Conservation (phyloP, 2,888 invertebrate genomes). For the Abrostola triplasia region DNA sequence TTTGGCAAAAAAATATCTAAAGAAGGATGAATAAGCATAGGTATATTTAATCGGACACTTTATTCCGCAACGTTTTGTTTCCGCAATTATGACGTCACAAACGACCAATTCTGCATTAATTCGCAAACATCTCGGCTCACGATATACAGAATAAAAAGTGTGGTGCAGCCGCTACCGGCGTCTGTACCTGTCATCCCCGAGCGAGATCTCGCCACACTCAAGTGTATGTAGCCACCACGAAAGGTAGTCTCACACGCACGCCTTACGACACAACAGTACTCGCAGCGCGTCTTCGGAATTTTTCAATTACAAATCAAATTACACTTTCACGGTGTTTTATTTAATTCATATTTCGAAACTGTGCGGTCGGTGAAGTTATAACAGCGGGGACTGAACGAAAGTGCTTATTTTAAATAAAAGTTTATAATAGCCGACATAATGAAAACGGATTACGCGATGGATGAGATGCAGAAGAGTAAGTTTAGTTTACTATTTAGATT, state of each 20-base stretch:
- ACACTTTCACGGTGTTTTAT: constrained; percentile 72
- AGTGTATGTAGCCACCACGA: constrained; percentile 75
- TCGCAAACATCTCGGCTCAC: constrained; percentile 57
- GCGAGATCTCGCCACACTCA: constrained; percentile 72
- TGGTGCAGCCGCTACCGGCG: constrained; percentile 68
- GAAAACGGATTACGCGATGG: constrained; percentile 88
- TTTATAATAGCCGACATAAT: constrained; percentile 71
- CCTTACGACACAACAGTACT: constrained; percentile 52
- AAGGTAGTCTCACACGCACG: constrained; percentile 73
- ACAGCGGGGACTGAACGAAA: constrained; percentile 63
- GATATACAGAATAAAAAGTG: constrained; percentile 74
- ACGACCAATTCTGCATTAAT: constrained; percentile 57
- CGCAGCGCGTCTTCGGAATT: constrained; percentile 68
- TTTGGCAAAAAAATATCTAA: too few relatives aligned
- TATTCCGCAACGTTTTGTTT: constrained; percentile 40
- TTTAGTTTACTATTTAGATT: constrained; percentile 42
- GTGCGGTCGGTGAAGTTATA: constrained; percentile 73
- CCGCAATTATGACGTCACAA: constrained; percentile 54
- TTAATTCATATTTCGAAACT: constrained; percentile 67
- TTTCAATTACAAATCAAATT: constrained; percentile 78
- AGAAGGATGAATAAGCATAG: too few relatives aligned
- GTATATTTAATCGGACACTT: too few relatives aligned
- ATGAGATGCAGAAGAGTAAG: constrained; percentile 87
- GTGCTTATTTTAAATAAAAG: constrained; percentile 70
- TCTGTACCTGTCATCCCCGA: constrained; percentile 72